Conservation (phyloP, 2,113 vertebrate genomes). For the Menidia beryllina region DNA sequence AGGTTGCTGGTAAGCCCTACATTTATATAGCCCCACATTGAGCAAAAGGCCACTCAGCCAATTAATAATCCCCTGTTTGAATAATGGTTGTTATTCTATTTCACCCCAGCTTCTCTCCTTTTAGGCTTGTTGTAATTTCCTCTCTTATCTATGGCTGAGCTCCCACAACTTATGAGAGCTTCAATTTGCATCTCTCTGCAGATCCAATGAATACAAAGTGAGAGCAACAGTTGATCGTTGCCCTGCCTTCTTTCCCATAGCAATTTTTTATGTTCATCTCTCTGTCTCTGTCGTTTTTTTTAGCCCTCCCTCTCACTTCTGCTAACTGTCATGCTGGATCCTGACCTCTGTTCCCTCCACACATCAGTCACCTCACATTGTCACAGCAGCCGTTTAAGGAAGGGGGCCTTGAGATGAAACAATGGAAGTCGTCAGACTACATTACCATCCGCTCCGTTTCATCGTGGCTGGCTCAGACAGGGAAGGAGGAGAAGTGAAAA, state of each 20-base stretch:
- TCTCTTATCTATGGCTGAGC: slow-evolving; percentile 57
- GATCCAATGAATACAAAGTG: slow-evolving; percentile 54
- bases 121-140: slow-evolving; percentile 70
- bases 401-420: slow-evolving; percentile 37
- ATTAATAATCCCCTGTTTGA: slow-evolving; percentile 73
- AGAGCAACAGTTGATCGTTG: slow-evolving; percentile 49
- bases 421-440: slow-evolving; percentile 49
- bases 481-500: slow-evolving; percentile 4
- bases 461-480: slow-evolving; percentile 47
- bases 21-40: slow-evolving; percentile 37
- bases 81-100: slow-evolving; percentile 69
- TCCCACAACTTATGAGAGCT: slow-evolving; percentile 53
- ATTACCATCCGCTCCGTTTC: slow-evolving; percentile 47
- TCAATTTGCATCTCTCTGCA: slow-evolving; percentile 64
- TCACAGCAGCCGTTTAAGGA: slow-evolving; percentile 55
- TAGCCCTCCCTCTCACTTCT: slow-evolving; percentile 11
- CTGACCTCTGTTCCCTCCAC: neutral
- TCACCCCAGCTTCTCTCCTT: slow-evolving; percentile 61
- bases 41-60: slow-evolving; percentile 64
- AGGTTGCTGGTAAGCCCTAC: slow-evolving; percentile 34
- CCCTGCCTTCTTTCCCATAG: slow-evolving; percentile 2
- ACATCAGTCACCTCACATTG: slow-evolving; percentile 27
- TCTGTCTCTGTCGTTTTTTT: slow-evolving; percentile 12
- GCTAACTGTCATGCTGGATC: slow-evolving; percentile 20
- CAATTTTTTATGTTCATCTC: slow-evolving; percentile 1